Conservation (phyloP, 2,888 invertebrate genomes). For the Acanthosepion pharaonis region DNA sequence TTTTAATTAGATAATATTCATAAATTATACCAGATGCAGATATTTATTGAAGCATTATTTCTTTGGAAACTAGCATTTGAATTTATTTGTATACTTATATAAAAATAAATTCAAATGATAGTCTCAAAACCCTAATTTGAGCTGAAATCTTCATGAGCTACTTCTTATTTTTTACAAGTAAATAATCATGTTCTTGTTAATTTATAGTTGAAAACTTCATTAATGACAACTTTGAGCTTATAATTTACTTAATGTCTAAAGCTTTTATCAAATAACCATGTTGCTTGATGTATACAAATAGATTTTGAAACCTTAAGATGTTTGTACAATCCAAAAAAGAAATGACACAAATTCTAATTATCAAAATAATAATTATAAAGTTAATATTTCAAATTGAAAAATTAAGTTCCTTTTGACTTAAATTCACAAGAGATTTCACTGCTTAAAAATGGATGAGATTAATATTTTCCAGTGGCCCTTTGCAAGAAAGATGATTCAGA, state of each 20-base stretch:
- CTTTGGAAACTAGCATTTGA: no score
- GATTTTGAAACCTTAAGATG: background rate
- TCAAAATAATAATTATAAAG: no score
- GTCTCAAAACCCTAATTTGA: background rate
- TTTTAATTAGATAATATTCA: background rate
- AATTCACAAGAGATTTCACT: background rate
- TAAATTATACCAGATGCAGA: background rate
- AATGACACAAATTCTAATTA: background rate
- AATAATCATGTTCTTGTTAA: background rate
- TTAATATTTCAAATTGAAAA: background rate
- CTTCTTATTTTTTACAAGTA: background rate
- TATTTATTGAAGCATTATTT: background rate
- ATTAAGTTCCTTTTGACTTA: background rate
- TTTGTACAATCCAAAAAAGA: background rate
- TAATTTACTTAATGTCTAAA: background rate
- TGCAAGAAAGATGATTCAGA: background rate
- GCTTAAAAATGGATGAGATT: background rate
- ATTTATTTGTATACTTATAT: no score
- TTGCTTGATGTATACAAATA: background rate
- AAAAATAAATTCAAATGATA: background rate
- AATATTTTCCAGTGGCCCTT: background rate
- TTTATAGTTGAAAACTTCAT: background rate
- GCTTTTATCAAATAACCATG: background rate
- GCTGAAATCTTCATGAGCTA: background rate
- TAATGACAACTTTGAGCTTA: background rate